Evolutionary conservation across 2,888 invertebrate species (phyloP), one percentile per base, ranked within the genome.

Genomic region (Phoenoteleia sp.): DNA sequence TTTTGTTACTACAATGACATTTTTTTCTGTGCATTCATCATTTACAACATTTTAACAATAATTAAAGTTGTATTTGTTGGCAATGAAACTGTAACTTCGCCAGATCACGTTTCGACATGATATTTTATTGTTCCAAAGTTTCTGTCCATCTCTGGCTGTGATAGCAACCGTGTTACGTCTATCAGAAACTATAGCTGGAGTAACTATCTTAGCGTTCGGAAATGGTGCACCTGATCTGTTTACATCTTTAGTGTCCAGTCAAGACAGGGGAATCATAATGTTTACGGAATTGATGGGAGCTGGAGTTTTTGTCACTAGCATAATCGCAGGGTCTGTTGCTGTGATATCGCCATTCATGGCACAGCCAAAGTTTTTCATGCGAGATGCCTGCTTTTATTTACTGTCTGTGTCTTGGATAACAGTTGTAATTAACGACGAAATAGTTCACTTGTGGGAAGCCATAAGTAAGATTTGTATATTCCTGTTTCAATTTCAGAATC

Each of bases 151-250:
- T 0, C 87, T 95, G 9, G 93, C 94, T 56, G 93, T 94, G 7
- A 93, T 95, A 27, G 94, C 95, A 0, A 88, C 92, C 60, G 88
- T 94, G 0, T 87, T 95, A 49, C 91, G 91, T 25, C 89, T 95
- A 58, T 95, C 95, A 71, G 95, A 95, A 85, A 95, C 94, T 87
- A 93, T 95, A 33, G 95, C 95, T 7, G 96, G 96, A 2, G 96
- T 96, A 7, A 96, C 96, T n/a, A 94, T 96, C 87, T 91, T 96
- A 88, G 96, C 96, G 0, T 96, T 96, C 91, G 96, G 96, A 19
- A 96, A 96, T 91, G 96, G 96, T 47, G 95, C 96, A 0, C 96
- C 96, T 3, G 96, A 96, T 91, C 94, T 96, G 67, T 96, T 96
- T 89, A 95, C 96, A 11, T 95, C 95, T 13, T 91, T 96, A 19